These are phyloP conservation scores for Caenorhabditis angaria DNA, from an alignment of 2,888 invertebrate species.

Conservation along the genomic window DNA sequence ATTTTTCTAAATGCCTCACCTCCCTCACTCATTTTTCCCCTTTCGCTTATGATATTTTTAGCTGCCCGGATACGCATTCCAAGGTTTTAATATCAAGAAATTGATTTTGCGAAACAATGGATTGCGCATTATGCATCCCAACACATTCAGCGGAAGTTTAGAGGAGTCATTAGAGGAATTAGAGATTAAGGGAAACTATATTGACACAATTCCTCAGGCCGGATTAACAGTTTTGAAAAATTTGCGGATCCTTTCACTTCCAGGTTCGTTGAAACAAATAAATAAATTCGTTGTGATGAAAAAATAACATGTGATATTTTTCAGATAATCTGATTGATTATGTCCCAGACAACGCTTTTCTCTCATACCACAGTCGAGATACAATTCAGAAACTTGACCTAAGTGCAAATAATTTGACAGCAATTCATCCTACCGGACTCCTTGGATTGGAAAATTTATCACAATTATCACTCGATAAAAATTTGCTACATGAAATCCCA, in stretches of 20 bases:
- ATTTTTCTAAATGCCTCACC: not conserved
- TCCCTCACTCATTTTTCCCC: not conserved
- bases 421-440: constrained; percentile 55
- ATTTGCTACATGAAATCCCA: constrained; percentile 60
- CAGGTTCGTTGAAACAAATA: constrained; percentile 24
- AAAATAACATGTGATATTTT: too few species aligned
- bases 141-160: constrained; percentile 60
- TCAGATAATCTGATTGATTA: constrained; percentile 60
- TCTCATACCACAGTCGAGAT: constrained; percentile 56
- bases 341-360: constrained; percentile 59
- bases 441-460: constrained; percentile 57
- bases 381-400: constrained; percentile 57
- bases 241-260: constrained; percentile 33
- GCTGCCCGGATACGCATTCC: constrained; percentile 63
- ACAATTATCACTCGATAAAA: constrained; percentile 66
- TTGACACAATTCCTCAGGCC: constrained; percentile 53
- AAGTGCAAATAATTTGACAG: constrained; percentile 60
- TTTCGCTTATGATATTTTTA: constrained; percentile 23
- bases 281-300: not conserved
- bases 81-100: constrained; percentile 58
- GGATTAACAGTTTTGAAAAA: constrained; percentile 47
- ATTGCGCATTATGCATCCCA: constrained; percentile 53
- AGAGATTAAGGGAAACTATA: constrained; percentile 61
- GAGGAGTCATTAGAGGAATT: constrained; percentile 56
- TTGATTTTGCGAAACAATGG: constrained; percentile 64